These are phyloP conservation scores for Drosophila tsacasi DNA, from an alignment of 1,140 invertebrate genomes.

Conservation along the genomic window DNA sequence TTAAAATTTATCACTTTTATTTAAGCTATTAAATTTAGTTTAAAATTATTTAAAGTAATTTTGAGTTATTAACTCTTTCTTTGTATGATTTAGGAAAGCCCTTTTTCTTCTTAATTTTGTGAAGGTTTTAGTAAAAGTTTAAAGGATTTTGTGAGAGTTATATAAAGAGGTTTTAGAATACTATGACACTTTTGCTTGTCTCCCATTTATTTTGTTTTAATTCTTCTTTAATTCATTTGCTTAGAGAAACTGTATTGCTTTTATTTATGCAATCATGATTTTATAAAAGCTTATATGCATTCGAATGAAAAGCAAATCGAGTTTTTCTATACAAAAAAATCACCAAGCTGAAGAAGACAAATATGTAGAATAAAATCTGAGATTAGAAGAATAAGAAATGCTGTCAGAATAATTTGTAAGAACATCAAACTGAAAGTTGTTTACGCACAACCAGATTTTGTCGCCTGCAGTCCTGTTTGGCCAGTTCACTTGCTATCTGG, in stretches of 20 bases:
- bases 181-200: not conserved
- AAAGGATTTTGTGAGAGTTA: not conserved
- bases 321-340: slow-evolving; percentile 1
- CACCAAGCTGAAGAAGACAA: slow-evolving; percentile 9
- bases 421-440: slow-evolving; percentile 62
- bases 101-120: no score
- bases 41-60: no score
- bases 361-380: slow-evolving; percentile 25
- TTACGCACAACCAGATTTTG: slow-evolving; percentile 68
- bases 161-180: not conserved
- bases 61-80: no score
- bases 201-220: not conserved
- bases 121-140: not conserved
- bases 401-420: slow-evolving; percentile 50
- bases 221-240: not conserved
- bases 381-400: slow-evolving; percentile 35
- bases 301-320: slow-evolving; percentile 2
- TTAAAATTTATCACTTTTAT: not conserved
- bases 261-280: slow-evolving; percentile 33
- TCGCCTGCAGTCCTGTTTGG: slow-evolving; percentile 57
- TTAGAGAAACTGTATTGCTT: not conserved
- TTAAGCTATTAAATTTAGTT: not conserved
- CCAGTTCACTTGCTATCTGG: slow-evolving; percentile 6
- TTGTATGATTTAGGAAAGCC: not conserved
- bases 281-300: slow-evolving; percentile 8